Conservation (phyloP, 2,113 vertebrate species). For the Butorides virescens region DNA sequence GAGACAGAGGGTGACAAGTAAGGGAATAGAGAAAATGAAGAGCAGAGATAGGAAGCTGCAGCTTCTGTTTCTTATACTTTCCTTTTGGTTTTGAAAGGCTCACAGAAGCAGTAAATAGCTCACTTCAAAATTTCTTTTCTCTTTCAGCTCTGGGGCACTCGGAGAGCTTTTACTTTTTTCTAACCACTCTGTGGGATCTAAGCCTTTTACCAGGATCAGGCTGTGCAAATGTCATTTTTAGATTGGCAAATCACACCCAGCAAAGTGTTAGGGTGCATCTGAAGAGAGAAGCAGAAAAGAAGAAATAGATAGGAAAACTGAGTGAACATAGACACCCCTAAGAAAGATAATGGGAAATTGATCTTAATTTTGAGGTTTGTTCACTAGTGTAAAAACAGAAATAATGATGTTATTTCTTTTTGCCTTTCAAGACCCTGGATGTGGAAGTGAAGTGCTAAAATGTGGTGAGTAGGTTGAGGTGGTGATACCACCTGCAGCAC, state of each 20-base stretch:
- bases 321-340: not conserved
- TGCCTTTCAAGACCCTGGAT: not conserved
- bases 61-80: not conserved
- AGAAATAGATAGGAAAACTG: not conserved
- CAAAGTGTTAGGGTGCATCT: not conserved
- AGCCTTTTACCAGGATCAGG: not conserved
- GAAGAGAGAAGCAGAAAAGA: not conserved
- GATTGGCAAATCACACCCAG: not conserved
- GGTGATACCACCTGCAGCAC: not conserved
- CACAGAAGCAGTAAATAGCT: not conserved
- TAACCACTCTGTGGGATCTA: not conserved
- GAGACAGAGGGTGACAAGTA: not conserved
- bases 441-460: conserved; percentile 17
- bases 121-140: not conserved
- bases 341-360: not conserved
- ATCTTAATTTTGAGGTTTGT: not conserved
- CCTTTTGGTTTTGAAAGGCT: not conserved
- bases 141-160: not conserved
- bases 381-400: not conserved
- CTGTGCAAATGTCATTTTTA: not conserved
- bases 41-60: not conserved
- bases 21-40: not conserved
- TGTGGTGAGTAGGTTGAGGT: conserved; percentile 47
- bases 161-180: not conserved
- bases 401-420: not conserved